These are phyloP conservation scores for Falco naumanni DNA, from an alignment of 2,797 vertebrate species.

Conservation along the genomic window DNA sequence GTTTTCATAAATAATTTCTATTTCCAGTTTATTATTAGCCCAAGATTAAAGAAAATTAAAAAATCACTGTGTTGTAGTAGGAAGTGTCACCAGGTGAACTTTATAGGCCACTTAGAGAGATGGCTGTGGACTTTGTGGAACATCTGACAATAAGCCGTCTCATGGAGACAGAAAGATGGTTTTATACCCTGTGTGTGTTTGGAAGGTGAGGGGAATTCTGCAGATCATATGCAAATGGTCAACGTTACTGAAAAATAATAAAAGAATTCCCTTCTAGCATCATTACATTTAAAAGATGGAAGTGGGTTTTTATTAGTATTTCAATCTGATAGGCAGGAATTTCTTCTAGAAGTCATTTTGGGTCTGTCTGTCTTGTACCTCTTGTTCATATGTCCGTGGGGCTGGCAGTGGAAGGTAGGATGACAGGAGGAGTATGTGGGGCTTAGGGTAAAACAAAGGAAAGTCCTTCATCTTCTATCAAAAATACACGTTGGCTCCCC, in stretches of 20 bases:
- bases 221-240: neutral
- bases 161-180: neutral
- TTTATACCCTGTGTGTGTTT: neutral
- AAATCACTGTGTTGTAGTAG: neutral
- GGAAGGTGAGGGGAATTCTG: neutral
- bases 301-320: neutral
- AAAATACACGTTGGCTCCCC: neutral
- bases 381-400: neutral
- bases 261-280: neutral
- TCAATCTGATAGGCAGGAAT: neutral
- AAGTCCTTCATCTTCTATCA: neutral
- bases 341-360: neutral
- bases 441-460: neutral
- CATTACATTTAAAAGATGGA: neutral
- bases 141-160: neutral
- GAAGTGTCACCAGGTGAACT: neutral
- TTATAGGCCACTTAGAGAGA: neutral
- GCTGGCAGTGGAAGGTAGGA: neutral
- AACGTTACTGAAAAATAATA: neutral
- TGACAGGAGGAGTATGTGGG: neutral
- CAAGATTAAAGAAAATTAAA: neutral
- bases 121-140: neutral
- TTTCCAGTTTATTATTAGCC: neutral
- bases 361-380: neutral
- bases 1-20: neutral